Evolutionary conservation across 1,140 invertebrate species (phyloP), one percentile per base, ranked within the genome.

Genomic region (Nomia melanderi): DNA sequence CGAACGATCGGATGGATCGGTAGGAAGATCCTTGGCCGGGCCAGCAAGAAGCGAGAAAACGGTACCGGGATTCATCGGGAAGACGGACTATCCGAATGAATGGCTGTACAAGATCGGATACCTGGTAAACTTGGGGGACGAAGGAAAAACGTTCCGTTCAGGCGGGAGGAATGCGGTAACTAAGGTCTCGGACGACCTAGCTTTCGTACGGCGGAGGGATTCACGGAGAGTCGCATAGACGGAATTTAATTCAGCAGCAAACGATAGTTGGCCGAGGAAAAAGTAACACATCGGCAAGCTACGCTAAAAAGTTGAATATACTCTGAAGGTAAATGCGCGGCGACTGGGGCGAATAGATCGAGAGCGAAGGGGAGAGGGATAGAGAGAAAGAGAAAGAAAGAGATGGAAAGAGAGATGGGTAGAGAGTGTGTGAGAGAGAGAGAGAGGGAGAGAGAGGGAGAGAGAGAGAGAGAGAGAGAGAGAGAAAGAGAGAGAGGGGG

Each of bases 11-110:
- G n/a, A 1, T 1, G 7, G 20, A 14, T 31, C 56, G 5, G 7
- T 2, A 11, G 53, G 20, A 47, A 39, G 70, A 53, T 53, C 53
- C 56, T 64, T 47, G 12, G 36, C 36, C 44, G 11, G 41, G 23
- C 9, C n/a, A 11, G 50, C 29, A 67, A 78, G 50, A 67, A 81
- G 36, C 59, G 59, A 78, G 69, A 56, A 73, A 81, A 81, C 79
- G 79, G 79, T 73, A 78, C 36, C 47, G 54, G 8, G 69, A 62
- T 50, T 66, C 57, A 41, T 29, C 44, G 41, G 23, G 67, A 60
- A 59, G 63, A 64, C 25, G 63, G 41, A 70, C 79, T 75, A 75
- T 83, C 72, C 85, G 85, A 89, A 88, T 88, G 88, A 88, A 88
- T 88, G 88, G 82, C 82, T 79, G 65, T 83, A 76, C 80, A 64